These are phyloP conservation scores for Burhinus bistriatus DNA, from an alignment of 2,113 vertebrate species.

Conservation along the genomic window DNA sequence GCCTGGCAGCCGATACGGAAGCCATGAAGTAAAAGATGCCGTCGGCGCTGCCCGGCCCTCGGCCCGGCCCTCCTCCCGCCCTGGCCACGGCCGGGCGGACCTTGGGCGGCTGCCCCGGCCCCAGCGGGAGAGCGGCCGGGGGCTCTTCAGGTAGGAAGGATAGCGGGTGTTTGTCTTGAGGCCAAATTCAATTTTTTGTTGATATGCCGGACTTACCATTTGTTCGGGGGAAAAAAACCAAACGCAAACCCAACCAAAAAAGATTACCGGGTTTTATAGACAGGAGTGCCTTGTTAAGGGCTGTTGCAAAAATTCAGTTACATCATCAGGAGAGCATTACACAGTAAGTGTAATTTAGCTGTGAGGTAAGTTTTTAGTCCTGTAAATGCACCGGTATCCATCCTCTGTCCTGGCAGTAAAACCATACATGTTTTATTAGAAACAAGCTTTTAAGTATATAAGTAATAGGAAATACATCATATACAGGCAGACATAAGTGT, in stretches of 20 bases:
- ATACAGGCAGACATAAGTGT: background rate
- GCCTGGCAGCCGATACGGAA: fast-evolving
- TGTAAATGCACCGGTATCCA: background rate
- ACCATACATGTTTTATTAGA: conserved; percentile 8
- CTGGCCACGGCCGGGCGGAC: background rate
- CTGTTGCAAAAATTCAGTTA: background rate
- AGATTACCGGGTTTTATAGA: fast-evolving
- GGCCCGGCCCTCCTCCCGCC: too few species aligned
- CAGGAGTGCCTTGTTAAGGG: background rate
- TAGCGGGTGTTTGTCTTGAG: fast-evolving
- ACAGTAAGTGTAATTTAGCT: background rate
- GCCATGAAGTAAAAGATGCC: fast-evolving
- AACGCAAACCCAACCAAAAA: background rate
- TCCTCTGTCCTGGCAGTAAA: background rate
- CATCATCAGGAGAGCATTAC: fast-evolving
- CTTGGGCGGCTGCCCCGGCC: background rate
- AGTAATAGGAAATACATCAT: background rate
- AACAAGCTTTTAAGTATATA: background rate
- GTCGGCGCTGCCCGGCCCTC: fast-evolving
- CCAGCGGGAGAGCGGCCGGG: fast-evolving
- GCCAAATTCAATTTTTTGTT: background rate
- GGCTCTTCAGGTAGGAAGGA: too few species aligned
- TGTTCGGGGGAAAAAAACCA: background rate
- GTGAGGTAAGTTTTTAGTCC: background rate
- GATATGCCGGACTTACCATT: background rate